Conservation (phyloP, 53 echinoderm and acorn worm genomes). For the Echinometra lucunter region DNA sequence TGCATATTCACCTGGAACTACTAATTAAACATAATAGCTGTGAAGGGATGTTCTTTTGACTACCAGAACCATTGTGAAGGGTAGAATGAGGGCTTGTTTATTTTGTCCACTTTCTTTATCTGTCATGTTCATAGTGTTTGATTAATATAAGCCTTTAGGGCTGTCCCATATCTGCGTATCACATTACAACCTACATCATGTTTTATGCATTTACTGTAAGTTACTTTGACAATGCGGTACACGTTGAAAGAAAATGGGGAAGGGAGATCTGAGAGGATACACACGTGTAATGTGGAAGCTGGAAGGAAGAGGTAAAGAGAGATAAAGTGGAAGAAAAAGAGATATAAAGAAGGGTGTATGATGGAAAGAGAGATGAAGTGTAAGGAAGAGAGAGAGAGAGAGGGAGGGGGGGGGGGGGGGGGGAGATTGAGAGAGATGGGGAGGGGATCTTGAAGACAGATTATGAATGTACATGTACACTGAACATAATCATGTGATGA, state of each 20-base stretch:
- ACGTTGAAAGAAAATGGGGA: too few relatives aligned
- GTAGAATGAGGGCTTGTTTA: too few relatives aligned
- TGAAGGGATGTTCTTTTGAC: too few relatives aligned
- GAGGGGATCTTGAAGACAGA: background rate
- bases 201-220: background rate
- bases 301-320: background rate
- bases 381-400: background rate
- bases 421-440: background rate
- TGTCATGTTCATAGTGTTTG: too few relatives aligned
- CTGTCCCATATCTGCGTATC: background rate
- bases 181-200: background rate
- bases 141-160: background rate
- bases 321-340: background rate
- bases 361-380: background rate
- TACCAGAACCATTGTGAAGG: too few relatives aligned
- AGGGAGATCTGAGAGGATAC: too few relatives aligned
- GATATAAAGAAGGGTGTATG: background rate
- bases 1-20: too few relatives aligned
- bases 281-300: too few relatives aligned
- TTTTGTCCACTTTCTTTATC: too few relatives aligned
- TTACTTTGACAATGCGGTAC: too few relatives aligned
- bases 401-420: background rate
- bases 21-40: too few relatives aligned
- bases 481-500: too few relatives aligned
- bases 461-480: background rate